Conservation (phyloP, 2,113 vertebrate genomes). For the Trogon melanurus region DNA sequence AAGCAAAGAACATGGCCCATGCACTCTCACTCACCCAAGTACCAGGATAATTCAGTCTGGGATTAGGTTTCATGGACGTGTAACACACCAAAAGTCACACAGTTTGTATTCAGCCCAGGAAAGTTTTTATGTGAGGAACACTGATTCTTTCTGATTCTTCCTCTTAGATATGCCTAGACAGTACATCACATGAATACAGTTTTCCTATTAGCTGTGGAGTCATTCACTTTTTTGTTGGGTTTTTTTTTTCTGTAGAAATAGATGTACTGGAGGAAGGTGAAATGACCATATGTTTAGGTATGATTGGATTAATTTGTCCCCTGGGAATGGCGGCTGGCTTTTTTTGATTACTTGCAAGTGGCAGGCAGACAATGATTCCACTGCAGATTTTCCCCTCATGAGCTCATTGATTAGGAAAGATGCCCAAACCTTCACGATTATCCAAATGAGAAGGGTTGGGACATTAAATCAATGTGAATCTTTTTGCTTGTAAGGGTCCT, state of each 20-base stretch:
- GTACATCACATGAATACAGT: not conserved
- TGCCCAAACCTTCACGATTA: not conserved
- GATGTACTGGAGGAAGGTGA: not conserved
- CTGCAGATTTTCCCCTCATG: not conserved
- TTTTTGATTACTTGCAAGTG: not conserved
- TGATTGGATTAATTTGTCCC: not conserved
- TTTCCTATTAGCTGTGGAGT: not conserved
- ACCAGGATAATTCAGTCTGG: not conserved
- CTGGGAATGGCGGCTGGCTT: not conserved
- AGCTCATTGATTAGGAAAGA: not conserved
- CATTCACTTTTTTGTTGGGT: not conserved
- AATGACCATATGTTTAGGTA: not conserved
- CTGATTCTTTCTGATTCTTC: not conserved
- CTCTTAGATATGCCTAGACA: not conserved
- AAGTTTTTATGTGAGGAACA: not conserved
- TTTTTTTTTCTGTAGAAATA: not conserved
- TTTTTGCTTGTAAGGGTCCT: not conserved
- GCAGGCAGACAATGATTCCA: not conserved
- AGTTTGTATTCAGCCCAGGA: not conserved
- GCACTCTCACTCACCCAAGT: rapidly evolving
- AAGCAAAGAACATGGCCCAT: not conserved
- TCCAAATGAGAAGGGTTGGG: not conserved
- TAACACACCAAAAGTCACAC: not conserved
- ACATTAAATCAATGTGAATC: not conserved
- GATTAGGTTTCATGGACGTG: rapidly evolving